Conservation (phyloP, 2,888 invertebrate species). For the Lymantria dispar region DNA sequence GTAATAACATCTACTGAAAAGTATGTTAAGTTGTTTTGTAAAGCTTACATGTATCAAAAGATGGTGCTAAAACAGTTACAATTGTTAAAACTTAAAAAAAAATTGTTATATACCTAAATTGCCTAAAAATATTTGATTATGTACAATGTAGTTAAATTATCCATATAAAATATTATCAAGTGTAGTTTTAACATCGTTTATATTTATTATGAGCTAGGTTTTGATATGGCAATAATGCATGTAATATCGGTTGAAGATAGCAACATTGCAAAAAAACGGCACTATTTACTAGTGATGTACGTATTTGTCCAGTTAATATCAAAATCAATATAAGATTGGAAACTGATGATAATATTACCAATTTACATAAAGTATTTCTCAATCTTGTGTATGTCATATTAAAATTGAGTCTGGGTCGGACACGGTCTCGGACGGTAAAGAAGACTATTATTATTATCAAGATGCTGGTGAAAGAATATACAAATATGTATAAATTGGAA, state of each 20-base stretch:
- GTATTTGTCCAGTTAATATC: not conserved
- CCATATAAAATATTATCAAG: not conserved
- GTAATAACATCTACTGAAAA: slow-evolving; percentile 15
- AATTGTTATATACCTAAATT: too few species aligned
- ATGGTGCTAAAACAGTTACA: slow-evolving; percentile 13
- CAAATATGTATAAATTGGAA: too few species aligned
- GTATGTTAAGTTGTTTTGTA: not conserved
- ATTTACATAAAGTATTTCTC: too few species aligned
- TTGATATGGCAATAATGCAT: not conserved
- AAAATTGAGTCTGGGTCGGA: too few species aligned
- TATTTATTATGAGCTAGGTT: not conserved
- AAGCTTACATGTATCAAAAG: slow-evolving; percentile 6
- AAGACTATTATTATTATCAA: too few species aligned
- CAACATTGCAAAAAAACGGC: slow-evolving; percentile 15
- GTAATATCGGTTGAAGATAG: not conserved
- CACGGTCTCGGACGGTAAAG: too few species aligned
- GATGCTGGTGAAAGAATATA: too few species aligned
- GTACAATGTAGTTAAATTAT: not conserved
- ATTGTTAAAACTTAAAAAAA: not conserved
- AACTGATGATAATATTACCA: too few species aligned
- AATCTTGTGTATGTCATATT: too few species aligned
- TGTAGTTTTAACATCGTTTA: not conserved
- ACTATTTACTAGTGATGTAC: slow-evolving; percentile 7
- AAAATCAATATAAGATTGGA: not conserved
- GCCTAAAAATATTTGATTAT: too few species aligned